These are phyloP conservation scores for Leuciscus idus DNA, from an alignment of 2,113 vertebrate genomes.

Conservation along the genomic window DNA sequence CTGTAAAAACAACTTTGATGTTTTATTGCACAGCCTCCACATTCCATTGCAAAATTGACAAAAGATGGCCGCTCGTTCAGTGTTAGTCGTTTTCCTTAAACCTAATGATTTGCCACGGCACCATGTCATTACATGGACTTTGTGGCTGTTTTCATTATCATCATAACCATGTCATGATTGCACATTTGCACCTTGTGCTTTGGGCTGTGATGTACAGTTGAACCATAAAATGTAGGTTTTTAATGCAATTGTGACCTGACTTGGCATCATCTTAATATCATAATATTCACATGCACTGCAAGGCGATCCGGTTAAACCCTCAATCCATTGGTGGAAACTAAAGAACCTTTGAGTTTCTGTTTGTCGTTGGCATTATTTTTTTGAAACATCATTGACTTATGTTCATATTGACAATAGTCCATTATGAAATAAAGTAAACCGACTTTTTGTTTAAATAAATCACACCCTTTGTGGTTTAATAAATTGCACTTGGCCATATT, in stretches of 20 bases:
- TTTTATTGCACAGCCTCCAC: constrained; percentile 37
- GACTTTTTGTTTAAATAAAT: not conserved
- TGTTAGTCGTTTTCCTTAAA: not conserved
- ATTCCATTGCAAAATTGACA: constrained; percentile 3
- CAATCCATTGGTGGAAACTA: not conserved
- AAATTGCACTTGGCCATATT: not conserved
- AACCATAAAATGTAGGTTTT: constrained; percentile 43
- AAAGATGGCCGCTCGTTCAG: not conserved
- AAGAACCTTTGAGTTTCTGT: constrained; percentile 1
- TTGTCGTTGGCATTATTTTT: not conserved
- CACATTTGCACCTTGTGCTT: constrained; percentile 21
- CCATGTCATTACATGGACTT: constrained; percentile 24
- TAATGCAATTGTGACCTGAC: not conserved
- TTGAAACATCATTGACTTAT: not conserved
- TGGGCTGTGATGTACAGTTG: constrained; percentile 2
- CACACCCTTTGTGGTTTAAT: not conserved
- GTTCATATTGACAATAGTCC: not conserved
- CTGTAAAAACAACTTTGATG: constrained; percentile 21
- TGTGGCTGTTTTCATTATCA: constrained; percentile 22
- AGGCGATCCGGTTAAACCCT: not conserved
- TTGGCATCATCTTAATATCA: not conserved
- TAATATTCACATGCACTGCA: not conserved
- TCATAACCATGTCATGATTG: not conserved
- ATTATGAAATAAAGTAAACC: not conserved
- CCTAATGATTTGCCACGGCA: not conserved